These are phyloP conservation scores for Oreortyx pictus DNA, from an alignment of 2,797 vertebrate genomes.

Conservation along the genomic window DNA sequence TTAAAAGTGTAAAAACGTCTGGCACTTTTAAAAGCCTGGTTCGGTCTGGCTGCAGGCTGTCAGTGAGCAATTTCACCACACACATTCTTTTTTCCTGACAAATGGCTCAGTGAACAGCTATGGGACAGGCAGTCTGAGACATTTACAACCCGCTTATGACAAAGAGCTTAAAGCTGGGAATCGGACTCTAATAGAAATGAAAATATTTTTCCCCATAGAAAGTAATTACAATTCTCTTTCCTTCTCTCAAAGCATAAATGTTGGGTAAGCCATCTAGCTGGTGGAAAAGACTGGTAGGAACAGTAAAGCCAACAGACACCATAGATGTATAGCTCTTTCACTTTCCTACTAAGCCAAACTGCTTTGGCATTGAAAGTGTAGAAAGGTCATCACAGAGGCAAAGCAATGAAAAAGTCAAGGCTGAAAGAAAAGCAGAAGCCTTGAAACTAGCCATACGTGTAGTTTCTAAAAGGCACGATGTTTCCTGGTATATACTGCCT, in stretches of 20 bases:
- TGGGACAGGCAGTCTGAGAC: conserved; percentile 22
- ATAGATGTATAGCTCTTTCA: not conserved
- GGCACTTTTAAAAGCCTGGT: conserved; percentile 27
- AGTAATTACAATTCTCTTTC: conserved; percentile 1
- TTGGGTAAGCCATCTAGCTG: not conserved
- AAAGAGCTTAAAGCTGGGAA: conserved; percentile 29
- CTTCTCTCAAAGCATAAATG: conserved; percentile 23
- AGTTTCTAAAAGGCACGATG: not conserved
- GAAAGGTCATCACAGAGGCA: conserved; percentile 27
- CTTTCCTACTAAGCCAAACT: not conserved
- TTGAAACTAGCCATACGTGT: not conserved
- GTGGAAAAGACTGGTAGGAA: conserved; percentile 3
- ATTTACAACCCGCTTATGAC: conserved; percentile 34
- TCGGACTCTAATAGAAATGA: conserved; percentile 22
- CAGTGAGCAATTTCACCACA: not conserved
- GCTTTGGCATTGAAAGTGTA: not conserved
- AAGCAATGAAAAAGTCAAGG: not conserved
- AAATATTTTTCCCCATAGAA: conserved; percentile 10
- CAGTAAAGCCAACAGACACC: conserved; percentile 12
- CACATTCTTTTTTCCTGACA: conserved; percentile 53
- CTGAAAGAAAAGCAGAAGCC: not conserved
- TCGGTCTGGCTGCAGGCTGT: not conserved
- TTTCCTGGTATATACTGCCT: not conserved
- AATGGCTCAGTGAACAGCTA: conserved; percentile 5
- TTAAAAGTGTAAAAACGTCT: not conserved